Percentiles rank a stretch among this genome's conserved stretches.
Conservation (phyloP, 2,797 vertebrate species). For the Pangasius macronema region DNA sequence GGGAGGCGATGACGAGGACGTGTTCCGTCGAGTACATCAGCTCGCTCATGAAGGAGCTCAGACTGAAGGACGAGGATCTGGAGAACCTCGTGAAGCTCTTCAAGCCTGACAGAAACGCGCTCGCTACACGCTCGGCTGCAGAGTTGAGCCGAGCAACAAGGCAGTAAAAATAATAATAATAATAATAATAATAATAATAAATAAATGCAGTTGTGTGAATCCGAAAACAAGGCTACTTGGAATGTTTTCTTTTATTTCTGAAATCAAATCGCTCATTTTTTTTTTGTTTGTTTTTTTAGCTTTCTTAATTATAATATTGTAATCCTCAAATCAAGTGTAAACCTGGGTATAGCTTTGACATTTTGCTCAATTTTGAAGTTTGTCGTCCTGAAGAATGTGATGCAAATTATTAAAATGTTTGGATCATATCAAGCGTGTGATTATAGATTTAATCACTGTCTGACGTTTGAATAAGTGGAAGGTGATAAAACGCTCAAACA, state of each 20-base stretch:
- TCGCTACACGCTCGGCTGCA: background rate
- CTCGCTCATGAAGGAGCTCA: conserved; percentile 67
- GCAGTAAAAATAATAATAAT: background rate
- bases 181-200: background rate
- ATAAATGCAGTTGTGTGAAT: background rate
- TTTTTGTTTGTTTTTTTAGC: background rate
- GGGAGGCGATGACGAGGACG: conserved; percentile 60
- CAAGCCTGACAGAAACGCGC: conserved; percentile 42
- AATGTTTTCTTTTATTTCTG: background rate
- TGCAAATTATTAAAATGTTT: background rate
- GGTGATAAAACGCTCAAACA: background rate
- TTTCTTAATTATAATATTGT: background rate
- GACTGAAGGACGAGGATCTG: conserved; percentile 68
- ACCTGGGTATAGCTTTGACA: background rate
- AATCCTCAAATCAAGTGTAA: background rate
- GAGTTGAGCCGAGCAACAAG: background rate
- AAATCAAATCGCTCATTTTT: background rate
- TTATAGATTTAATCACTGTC: background rate
- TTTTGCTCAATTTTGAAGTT: background rate
- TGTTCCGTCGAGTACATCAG: conserved; percentile 67
- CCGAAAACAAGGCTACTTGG: background rate
- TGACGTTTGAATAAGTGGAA: background rate
- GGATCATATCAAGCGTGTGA: background rate
- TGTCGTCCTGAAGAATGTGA: background rate
- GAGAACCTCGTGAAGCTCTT: conserved; percentile 65